Evolutionary conservation across 2,888 invertebrate species (phyloP), one percentile per base, ranked within the genome.

Genomic region (Platerodrilus igneus): DNA sequence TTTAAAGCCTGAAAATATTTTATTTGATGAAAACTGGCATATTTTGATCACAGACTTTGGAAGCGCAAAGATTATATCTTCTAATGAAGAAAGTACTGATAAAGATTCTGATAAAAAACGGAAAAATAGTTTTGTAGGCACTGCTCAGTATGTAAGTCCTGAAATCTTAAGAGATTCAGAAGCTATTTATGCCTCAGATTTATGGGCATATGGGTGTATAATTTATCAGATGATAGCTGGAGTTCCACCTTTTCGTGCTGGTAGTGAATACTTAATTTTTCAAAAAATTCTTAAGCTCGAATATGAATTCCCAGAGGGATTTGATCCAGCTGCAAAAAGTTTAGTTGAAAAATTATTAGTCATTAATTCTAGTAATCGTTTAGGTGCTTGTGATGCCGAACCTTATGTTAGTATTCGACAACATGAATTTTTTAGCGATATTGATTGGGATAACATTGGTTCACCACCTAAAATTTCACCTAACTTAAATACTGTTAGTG

Each of bases 61-160:
- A 15, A 56, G 56, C 41, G 55, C 57, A 17, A 57, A 56, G 36
- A 52, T 57, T 14, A 21, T 53, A 8, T 37, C 37, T 7, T 23
- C 48, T 23, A 44, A 48, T 13, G 53, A 56, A 38, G 45, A 53
- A 22, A 49, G 46, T 21, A 52, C 51, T 23, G 48, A 54, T 8
- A 66, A 69, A 27, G 58, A 50, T 35, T 58, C 56, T 15, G 67
- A 71, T 50, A 67, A 65, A 47, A 70, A 75, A 37, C 75, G 88
- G 42, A 78, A 78, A 56, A 84, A 83, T 58, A 90, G 89, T 66
- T 97, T 99, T 69, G 97, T 97, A 8, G 99, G 99, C 31, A 99
- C 97, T 7, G 96, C 99, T 2, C 96, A 97, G 66, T 99, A 97
- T 68, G 95, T 99, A 0, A 95, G 95, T 38, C 99, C 99, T 2